These are phyloP conservation scores for Batillaria attramentaria DNA, from an alignment of 1,140 invertebrate species.

Conservation along the genomic window DNA sequence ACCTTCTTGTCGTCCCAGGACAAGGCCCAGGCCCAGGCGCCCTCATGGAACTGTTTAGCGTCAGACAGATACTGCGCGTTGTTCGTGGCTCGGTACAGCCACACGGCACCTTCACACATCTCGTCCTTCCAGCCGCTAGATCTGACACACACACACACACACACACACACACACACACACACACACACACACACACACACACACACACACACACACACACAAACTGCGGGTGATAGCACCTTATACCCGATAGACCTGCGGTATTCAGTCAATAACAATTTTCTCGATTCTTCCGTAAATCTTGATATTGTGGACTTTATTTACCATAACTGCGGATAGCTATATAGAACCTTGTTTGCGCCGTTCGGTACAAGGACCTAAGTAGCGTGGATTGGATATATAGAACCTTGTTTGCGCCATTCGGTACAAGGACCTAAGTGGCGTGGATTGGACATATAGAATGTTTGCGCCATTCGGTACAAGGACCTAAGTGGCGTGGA, in stretches of 20 bases:
- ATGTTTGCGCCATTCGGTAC: too few relatives aligned
- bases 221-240: neutral
- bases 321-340: neutral
- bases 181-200: neutral
- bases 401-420: too few relatives aligned
- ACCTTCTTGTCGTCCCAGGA: constrained; percentile 77
- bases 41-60: constrained; percentile 73
- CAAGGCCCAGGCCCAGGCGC: constrained; percentile 62
- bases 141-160: constrained; percentile 52
- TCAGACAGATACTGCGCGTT: constrained; percentile 74
- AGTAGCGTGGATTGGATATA: neutral
- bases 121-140: constrained; percentile 78
- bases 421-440: neutral
- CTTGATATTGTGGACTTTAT: neutral
- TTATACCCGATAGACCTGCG: neutral
- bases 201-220: neutral
- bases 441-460: neutral
- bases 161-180: too few relatives aligned
- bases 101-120: constrained; percentile 76
- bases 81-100: constrained; percentile 78
- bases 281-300: neutral
- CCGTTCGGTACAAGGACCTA: neutral
- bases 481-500: neutral
- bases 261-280: neutral
- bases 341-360: too few relatives aligned